These are phyloP conservation scores for Dicentrarchus labrax DNA, from an alignment of 2,113 vertebrate genomes.

Conservation along the genomic window DNA sequence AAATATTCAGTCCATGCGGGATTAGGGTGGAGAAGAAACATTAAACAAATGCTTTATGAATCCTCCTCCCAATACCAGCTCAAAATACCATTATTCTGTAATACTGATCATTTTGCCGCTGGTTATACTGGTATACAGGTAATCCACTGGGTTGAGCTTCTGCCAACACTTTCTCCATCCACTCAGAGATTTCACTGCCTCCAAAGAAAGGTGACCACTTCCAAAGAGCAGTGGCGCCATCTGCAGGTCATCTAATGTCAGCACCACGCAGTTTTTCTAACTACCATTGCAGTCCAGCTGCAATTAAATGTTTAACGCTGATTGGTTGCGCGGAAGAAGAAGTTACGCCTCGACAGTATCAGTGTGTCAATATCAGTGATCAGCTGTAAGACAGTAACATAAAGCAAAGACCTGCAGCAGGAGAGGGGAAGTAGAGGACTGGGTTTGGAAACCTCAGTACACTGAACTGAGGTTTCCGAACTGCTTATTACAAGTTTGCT, in stretches of 20 bases:
- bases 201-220: neutral
- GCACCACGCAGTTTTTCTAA: neutral
- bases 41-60: neutral
- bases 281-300: rapidly evolving
- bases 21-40: neutral
- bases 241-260: conserved; percentile 1
- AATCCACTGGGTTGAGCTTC: neutral
- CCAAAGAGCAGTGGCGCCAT: conserved; percentile 45
- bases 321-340: neutral
- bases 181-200: neutral
- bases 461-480: neutral
- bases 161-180: neutral
- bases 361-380: no score
- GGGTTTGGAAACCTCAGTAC: neutral
- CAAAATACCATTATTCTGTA: neutral
- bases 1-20: neutral
- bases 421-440: neutral
- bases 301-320: neutral
- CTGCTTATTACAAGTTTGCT: neutral
- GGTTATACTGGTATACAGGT: neutral
- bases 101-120: neutral
- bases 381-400: neutral
- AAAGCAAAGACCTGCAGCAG: neutral
- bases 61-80: neutral
- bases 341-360: neutral